phyloP scores from a whole-genome alignment of 2,113 vertebrate genomes.

The Platichthys flesus region DNA sequence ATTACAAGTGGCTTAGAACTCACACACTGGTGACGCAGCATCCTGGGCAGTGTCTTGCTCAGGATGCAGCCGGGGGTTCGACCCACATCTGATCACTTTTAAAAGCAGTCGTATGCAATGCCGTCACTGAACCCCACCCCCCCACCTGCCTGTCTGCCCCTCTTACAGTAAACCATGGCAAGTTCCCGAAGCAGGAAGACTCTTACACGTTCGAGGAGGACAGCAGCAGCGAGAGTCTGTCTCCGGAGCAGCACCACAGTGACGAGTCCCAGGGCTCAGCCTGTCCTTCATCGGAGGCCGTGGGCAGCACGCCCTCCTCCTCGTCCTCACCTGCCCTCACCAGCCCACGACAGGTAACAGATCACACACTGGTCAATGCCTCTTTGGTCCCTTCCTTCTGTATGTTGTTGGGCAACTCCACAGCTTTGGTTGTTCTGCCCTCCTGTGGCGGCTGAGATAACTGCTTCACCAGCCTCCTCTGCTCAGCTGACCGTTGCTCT shows the following conservation, averaged over 20 bases:
- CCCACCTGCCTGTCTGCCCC: constrained; percentile 6
- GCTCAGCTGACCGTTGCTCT: constrained; percentile 60
- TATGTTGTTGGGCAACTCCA: too few relatives aligned
- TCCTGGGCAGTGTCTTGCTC: too few relatives aligned
- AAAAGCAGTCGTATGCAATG: too few relatives aligned
- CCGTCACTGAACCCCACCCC: too few relatives aligned
- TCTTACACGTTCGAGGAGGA: constrained; percentile 96
- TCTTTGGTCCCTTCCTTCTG: too few relatives aligned
- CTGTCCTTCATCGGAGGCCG: constrained; percentile 80
- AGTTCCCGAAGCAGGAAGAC: constrained; percentile 88
- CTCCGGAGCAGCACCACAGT: constrained; percentile 88
- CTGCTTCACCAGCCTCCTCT: constrained; percentile 22
- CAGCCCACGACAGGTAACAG: constrained; percentile 81
- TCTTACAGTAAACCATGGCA: constrained; percentile 86
- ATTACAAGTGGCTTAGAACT: too few relatives aligned
- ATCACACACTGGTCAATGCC: too few relatives aligned
- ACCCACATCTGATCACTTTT: too few relatives aligned
- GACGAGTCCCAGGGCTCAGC: constrained; percentile 87
- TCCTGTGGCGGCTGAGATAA: constrained; percentile 46
- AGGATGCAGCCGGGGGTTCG: too few relatives aligned
- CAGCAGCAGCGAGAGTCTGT: constrained; percentile 94
- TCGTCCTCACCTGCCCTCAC: constrained; percentile 75
- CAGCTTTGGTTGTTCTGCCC: constrained; percentile 42
- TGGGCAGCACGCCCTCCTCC: constrained; percentile 74
- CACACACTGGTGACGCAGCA: too few relatives aligned